A percentile compares a stretch with the other conserved stretches of the same genome.
These are phyloP conservation scores for Ormyrus nitidulus DNA, from an alignment of 2,888 invertebrate species.

Conservation along the genomic window DNA sequence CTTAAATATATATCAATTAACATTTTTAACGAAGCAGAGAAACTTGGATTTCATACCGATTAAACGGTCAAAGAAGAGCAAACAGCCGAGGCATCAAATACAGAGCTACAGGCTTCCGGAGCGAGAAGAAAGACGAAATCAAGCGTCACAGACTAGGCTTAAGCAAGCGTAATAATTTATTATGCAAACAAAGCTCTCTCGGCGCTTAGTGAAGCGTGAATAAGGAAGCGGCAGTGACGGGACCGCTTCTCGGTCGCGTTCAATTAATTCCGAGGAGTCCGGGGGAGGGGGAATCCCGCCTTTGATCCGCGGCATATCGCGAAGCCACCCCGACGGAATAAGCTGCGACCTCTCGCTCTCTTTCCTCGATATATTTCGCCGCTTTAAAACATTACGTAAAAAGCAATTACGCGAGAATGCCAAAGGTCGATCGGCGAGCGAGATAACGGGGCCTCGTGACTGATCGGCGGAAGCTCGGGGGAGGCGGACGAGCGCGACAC, in stretches of 20 bases:
- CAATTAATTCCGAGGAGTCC: constrained; percentile 48
- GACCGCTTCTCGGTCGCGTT: constrained; percentile 30
- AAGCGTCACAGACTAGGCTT: constrained; percentile 4
- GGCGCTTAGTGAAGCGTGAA: constrained; percentile 52
- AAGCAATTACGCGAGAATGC: constrained; percentile 74
- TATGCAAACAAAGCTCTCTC: constrained; percentile 53
- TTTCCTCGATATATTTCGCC: neutral
- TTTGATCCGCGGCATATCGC: constrained; percentile 69
- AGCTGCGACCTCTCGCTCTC: constrained; percentile 62
- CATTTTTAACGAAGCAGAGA: no score
- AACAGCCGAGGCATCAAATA: constrained; percentile 30
- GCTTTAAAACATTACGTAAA: constrained; percentile 69
- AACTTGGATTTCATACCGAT: neutral
- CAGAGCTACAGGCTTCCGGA: constrained; percentile 5
- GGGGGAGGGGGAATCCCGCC: constrained; percentile 49
- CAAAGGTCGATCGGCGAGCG: constrained; percentile 14
- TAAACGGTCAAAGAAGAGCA: constrained; percentile 39
- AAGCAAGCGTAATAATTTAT: constrained; percentile 56
- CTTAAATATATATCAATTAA: no score
- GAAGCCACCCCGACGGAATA: constrained; percentile 68
- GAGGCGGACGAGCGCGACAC: constrained; percentile 37
- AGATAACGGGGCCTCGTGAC: constrained; percentile 1
- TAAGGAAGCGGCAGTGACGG: constrained; percentile 47
- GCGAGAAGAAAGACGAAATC: neutral
- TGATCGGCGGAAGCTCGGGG: neutral